Conservation (phyloP, 2,113 vertebrate genomes). For the Hemiscyllium ocellatum region DNA sequence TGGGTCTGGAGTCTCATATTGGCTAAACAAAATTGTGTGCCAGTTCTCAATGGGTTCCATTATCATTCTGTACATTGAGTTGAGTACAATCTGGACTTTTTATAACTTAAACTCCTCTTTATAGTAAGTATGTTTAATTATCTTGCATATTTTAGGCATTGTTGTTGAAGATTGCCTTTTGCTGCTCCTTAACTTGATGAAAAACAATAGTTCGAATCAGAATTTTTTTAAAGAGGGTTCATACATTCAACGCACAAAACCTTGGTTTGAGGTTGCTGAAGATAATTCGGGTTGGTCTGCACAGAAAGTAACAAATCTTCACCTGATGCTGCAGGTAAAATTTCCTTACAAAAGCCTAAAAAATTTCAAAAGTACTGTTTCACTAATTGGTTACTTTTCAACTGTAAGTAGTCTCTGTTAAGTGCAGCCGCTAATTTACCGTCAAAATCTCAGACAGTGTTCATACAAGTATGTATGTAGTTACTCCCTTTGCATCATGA, state of each 20-base stretch:
- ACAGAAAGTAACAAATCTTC: slow-evolving; percentile 95
- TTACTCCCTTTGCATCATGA: background rate
- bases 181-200: slow-evolving; percentile 81
- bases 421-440: background rate
- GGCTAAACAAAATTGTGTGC: too few relatives aligned
- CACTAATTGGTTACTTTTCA: background rate
- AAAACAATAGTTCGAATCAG: slow-evolving; percentile 98
- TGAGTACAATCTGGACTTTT: background rate
- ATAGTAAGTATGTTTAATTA: background rate
- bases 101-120: background rate
- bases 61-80: background rate
- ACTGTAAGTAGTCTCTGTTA: background rate
- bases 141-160: slow-evolving; percentile 66
- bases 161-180: slow-evolving; percentile 97
- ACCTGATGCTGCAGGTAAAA: slow-evolving; percentile 91
- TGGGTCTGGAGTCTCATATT: too few relatives aligned
- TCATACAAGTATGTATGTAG: background rate
- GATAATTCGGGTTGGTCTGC: slow-evolving; percentile 96
- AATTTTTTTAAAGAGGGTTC: slow-evolving; percentile 99
- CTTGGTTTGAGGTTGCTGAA: slow-evolving; percentile 95
- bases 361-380: too few relatives aligned
- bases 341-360: background rate
- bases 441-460: background rate
- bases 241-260: slow-evolving; percentile 95
- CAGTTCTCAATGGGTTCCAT: background rate